Base-by-base conservation (phyloP, 2,113 vertebrate species). In the Misgurnus anguillicaudatus region DNA sequence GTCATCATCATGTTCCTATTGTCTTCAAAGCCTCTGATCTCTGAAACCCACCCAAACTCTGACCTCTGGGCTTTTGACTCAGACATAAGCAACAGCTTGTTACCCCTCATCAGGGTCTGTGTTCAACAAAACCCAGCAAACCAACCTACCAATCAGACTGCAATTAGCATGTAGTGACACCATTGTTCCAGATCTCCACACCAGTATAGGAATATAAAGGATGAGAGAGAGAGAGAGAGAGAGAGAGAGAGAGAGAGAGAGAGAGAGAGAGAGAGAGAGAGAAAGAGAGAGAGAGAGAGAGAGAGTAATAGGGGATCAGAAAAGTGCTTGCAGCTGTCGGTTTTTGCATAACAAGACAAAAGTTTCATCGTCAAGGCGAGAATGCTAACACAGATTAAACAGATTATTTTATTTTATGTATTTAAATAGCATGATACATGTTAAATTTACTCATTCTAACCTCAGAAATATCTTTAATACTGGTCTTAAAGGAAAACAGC, bases 11-110 rank as follows among this genome's bases (percentile, higher is more conserved):
- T 81, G 72, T 73, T 53, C 62, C 57, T 39, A 78, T 74, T 78
- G 69, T 84, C 61, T 17, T 63, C 75, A 21, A 75, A 68, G 75
- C 58, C 71, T 70, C 58, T 75, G 75, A 73, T 84, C 79, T 77
- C 41, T 77, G 72, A 66, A 80, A 60, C 47, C 68, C 51, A 48
- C 57, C 78, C 78, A 78, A 64, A 68, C 45, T 55, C 55, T 78
- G 75, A 81, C 79, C 64, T 77, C n/a, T 70, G 70, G 73, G 61
- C 47, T 39, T 74, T 57, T 80, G 42, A 73, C 45, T 73, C 55
- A 73, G 55, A 24, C 58, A 70, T 77, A 13, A 63, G 36, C 47
- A 80, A 67, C 45, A 82, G 67, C 57, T 67, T n/a, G 41, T 36
- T 71, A 58, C 75, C 69, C 68, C 24, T 31, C 80, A 82, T 64